Evolutionary conservation across 2,113 vertebrate genomes (phyloP), one percentile per base, ranked within the genome.

Genomic region (Pelodiscus sinensis): DNA sequence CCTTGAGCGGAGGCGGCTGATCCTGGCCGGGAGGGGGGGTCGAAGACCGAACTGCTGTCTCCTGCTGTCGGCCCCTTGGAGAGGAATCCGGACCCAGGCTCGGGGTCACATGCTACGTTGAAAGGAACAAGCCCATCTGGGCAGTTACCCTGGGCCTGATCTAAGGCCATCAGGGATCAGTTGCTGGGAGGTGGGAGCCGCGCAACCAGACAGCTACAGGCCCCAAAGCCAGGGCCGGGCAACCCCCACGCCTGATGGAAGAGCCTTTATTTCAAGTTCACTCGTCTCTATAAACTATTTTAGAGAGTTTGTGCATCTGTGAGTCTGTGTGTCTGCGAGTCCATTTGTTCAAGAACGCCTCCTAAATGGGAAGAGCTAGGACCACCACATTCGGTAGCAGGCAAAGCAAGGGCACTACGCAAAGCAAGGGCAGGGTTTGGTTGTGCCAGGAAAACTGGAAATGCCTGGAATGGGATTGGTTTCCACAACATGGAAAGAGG

Each of bases 1-100:
- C 56, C 21, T 65, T 24, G 79, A 27, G 8, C 77, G 27, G 57
- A 84, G 78, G 73, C 25, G 31, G 27, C 0, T 0, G 2, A 22
- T 78, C 27, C n/a, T 51, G 1, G 21, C 56, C 35, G 13, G 2
- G 31, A 7, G 0, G 4, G 0, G 4, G 19, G 18, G 58, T n/a
- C 38, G 12, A 57, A 50, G 50, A 19, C 16, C 16, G 31, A 65
- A 16, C 31, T 65, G 29, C 29, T 9, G 15, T 68, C 8, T 19
- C 31, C 31, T 31, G 8, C 31, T 68, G 29, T 65, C 29, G 8
- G 31, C 6, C 16, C 62, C 15, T n/a, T 68, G 8, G 19, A 19
- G 16, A 16, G 62, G 31, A n/a, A 31, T 18, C 31, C 8, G 6
- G 16, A 16, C 62, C 62, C 62, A 68, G 62, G 62, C 15, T 65